Conservation (phyloP, 2,797 vertebrate genomes). For the Sebastes taczanowskii region DNA sequence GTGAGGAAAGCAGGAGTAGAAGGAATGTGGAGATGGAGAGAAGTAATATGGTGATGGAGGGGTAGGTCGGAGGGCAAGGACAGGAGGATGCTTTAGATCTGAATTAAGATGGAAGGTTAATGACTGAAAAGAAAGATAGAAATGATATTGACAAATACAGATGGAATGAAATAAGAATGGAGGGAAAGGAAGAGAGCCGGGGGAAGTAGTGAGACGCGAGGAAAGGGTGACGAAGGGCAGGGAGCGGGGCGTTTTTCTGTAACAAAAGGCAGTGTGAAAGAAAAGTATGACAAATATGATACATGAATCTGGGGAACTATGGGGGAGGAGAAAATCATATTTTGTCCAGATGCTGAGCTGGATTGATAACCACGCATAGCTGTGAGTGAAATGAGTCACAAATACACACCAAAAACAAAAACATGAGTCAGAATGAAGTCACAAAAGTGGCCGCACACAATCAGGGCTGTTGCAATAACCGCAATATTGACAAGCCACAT, state of each 20-base stretch:
- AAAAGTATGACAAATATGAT: background rate
- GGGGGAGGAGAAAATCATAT: background rate
- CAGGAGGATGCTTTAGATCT: background rate
- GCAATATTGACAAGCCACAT: no score
- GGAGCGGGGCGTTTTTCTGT: background rate
- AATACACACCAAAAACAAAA: background rate
- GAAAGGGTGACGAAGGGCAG: background rate
- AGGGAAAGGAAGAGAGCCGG: background rate
- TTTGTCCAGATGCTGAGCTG: conserved; percentile 7
- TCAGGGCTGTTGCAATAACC: no score
- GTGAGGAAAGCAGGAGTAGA: background rate
- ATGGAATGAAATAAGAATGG: background rate
- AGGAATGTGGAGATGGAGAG: background rate
- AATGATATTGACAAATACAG: background rate
- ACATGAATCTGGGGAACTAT: background rate
- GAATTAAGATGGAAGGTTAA: background rate
- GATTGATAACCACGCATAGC: conserved; percentile 4
- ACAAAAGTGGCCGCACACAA: background rate
- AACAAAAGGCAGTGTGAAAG: background rate
- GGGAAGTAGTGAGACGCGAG: background rate
- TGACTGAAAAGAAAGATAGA: no score
- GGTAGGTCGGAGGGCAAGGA: background rate
- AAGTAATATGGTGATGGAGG: background rate
- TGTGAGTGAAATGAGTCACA: conserved; percentile 6
- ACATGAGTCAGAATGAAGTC: background rate